Evolutionary conservation across 1,140 invertebrate species (phyloP).

Genomic region (Leptestheria dahalacensis): DNA sequence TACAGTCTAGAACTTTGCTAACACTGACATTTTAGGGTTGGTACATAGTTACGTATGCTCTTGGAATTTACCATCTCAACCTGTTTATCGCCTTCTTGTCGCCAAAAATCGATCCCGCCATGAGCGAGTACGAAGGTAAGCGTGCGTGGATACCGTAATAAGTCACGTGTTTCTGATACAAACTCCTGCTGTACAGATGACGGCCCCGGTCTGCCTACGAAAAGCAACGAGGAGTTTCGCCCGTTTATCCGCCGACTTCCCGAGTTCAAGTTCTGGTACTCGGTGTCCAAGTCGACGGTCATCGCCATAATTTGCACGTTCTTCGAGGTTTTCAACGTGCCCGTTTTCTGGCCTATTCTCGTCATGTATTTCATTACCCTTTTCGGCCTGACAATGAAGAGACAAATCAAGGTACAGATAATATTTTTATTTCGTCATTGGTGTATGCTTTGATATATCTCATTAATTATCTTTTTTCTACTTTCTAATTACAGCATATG

Average conservation of each 20-base stretch:
- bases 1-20: constrained; percentile 12
- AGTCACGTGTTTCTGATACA: constrained; percentile 2
- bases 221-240: constrained; percentile 90
- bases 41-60: constrained; percentile 97
- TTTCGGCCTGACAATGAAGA: constrained; percentile 97
- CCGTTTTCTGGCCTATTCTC: constrained; percentile 99
- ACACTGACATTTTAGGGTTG: constrained; percentile 64
- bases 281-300: constrained; percentile 85
- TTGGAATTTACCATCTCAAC: constrained; percentile 98
- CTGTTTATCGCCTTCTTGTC: constrained; percentile 98
- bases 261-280: constrained; percentile 99
- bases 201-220: constrained; percentile 84
- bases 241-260: constrained; percentile 95
- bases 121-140: constrained; percentile 73
- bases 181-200: constrained; percentile 42
- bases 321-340: constrained; percentile 96
- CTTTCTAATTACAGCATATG: constrained; percentile 98
- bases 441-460: not conserved
- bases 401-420: constrained; percentile 85
- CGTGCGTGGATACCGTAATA: not conserved
- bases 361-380: constrained; percentile 98
- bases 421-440: not conserved
- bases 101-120: constrained; percentile 95
- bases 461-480: too few relatives aligned
- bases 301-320: constrained; percentile 86